Evolutionary conservation across 2,888 invertebrate species (phyloP), one percentile per base, ranked within the genome.

Genomic region (Stratiomys singularior): DNA sequence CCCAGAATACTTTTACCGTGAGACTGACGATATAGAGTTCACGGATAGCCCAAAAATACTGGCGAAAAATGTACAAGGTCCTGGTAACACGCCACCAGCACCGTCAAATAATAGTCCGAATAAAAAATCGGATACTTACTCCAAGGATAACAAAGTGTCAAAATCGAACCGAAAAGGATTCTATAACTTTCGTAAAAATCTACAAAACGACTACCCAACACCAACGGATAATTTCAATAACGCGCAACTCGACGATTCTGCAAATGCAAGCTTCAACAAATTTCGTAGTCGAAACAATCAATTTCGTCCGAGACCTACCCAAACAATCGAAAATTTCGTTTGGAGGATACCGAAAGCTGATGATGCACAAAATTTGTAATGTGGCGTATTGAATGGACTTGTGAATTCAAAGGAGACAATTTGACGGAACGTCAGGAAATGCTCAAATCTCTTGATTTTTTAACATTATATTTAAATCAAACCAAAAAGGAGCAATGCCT

Each of bases 1-100:
- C 47, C 87, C 87, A 1, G 83, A 84, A 79, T 87, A 87, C 79
- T 87, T 87, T 78, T 84, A 84, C 80, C 83, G 25, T 2, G 52
- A 47, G 21, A 67, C 83, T 1, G 85, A 84, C 47, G 86, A 87
- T 77, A 82, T 83, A 1, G 77, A 84, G 0, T 85, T 84, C 78
- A 83, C 83, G 28, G 81, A 83, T 47, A 78, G 85, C 21, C 80
- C 84, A 84, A 1, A 86, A 85, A 52, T 84, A 81, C 4, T 72
- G 85, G 76, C 80, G 82, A 13, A 87, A 83, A 76, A 82, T 21
- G 27, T 18, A 23, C 2, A 28, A 21, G 21, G 0, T 18, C 46
- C 28, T 18, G 44, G 60, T 4, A 60, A 28, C 25, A 9, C 15
- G 1, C 5, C 21, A 3, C n/a, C n/a, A 37, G 9, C 37, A 37